phyloP scores from a whole-genome alignment of 2,888 invertebrate genomes.

The Rhodophaea formosa region DNA sequence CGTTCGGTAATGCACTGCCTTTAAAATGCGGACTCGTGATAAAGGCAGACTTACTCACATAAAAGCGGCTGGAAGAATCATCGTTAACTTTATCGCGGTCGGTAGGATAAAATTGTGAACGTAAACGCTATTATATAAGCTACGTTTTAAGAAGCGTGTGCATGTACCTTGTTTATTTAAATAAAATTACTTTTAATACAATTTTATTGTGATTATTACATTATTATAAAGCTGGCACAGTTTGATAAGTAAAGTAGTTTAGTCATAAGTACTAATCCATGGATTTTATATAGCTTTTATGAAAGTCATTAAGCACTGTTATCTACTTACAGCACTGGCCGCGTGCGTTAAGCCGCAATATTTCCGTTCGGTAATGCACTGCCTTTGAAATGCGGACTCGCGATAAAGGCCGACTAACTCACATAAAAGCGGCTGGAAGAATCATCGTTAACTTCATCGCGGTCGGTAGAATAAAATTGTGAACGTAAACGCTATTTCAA shows the following conservation, averaged over 20 bases:
- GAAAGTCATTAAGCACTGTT: too few relatives aligned
- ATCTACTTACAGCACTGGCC: too few relatives aligned
- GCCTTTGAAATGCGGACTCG: neutral
- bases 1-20: neutral
- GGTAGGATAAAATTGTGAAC: neutral
- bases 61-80: neutral
- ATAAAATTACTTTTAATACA: too few relatives aligned
- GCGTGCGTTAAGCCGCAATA: neutral
- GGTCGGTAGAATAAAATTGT: neutral
- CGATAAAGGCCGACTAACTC: neutral
- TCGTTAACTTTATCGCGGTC: constrained; percentile 10
- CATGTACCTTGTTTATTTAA: too few relatives aligned
- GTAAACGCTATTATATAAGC: constrained; percentile 2
- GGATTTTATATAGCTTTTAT: too few relatives aligned
- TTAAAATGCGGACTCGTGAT: neutral
- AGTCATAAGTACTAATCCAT: too few relatives aligned
- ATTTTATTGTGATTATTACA: too few relatives aligned
- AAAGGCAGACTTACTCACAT: neutral
- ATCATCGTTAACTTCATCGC: constrained; percentile 9
- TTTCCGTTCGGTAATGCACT: neutral
- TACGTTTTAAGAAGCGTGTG: too few relatives aligned
- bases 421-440: neutral
- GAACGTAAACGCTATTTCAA: constrained; percentile 1
- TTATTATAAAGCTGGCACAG: too few relatives aligned
- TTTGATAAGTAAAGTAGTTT: too few relatives aligned